Conservation (phyloP, 2,797 vertebrate species). For the Rhinichthys osculus region DNA sequence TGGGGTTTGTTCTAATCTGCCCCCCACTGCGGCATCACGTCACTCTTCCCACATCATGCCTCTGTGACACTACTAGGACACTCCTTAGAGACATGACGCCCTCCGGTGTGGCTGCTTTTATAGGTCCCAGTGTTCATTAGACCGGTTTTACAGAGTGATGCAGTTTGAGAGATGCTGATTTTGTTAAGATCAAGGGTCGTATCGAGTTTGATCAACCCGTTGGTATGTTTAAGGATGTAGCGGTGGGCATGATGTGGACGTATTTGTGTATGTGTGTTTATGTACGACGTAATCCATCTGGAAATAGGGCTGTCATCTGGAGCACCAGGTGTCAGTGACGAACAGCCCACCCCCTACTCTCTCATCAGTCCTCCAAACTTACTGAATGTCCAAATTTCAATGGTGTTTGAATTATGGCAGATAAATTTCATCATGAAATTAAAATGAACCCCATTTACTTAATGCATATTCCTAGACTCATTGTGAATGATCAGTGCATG, state of each 20-base stretch:
- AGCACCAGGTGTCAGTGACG: slow-evolving; percentile 81
- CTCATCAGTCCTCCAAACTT: slow-evolving; percentile 68
- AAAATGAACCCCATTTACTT: background rate
- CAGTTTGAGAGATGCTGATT: slow-evolving; percentile 5
- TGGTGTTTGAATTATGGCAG: background rate
- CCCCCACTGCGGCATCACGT: slow-evolving; percentile 76
- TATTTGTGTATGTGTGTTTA: slow-evolving; percentile 60
- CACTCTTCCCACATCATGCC: slow-evolving; percentile 57
- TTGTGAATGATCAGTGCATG: background rate
- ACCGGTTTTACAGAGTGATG: slow-evolving; percentile 4
- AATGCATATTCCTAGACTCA: background rate
- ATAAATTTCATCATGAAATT: background rate
- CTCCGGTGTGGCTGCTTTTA: slow-evolving; percentile 32
- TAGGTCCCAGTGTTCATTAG: slow-evolving; percentile 20
- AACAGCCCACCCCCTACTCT: slow-evolving; percentile 62
- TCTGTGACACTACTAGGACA: slow-evolving; percentile 47
- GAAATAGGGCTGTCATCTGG: slow-evolving; percentile 80
- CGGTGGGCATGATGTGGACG: slow-evolving; percentile 15
- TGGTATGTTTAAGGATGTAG: slow-evolving; percentile 51
- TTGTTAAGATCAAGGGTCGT: background rate
- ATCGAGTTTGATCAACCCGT: slow-evolving; percentile 30
- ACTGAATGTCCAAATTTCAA: slow-evolving; percentile 40
- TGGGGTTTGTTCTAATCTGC: slow-evolving; percentile 76
- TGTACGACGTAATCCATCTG: slow-evolving; percentile 79
- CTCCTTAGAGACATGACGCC: slow-evolving; percentile 43